Percentiles rank a stretch among this genome's conserved stretches.
Conservation (phyloP, 2,888 invertebrate species). For the Phyllotreta cruciferae region DNA sequence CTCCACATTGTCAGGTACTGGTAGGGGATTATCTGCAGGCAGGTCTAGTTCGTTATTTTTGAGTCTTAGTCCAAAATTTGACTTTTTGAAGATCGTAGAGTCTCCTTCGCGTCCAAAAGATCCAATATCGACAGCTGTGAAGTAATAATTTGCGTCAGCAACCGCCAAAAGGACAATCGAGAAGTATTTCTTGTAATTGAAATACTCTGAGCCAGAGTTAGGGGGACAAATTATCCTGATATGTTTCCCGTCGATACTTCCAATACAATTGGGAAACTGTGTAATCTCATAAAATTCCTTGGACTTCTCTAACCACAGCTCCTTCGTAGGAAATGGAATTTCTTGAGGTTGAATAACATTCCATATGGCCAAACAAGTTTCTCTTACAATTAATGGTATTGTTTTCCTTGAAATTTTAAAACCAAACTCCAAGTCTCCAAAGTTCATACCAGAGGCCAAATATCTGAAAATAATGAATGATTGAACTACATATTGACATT, state of each 20-base stretch:
- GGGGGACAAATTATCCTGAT: not conserved
- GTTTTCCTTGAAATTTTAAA: not conserved
- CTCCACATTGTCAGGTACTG: too few species aligned
- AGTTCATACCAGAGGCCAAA: slow-evolving; percentile 2
- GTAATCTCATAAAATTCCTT: slow-evolving; percentile 18
- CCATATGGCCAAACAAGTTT: slow-evolving; percentile 15
- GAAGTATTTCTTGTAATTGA: not conserved
- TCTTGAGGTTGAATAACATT: slow-evolving; percentile 14
- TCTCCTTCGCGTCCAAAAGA: slow-evolving; percentile 8
- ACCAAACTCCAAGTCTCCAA: not conserved
- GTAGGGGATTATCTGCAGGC: too few species aligned
- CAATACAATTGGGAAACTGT: slow-evolving; percentile 6
- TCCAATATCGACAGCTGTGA: slow-evolving; percentile 9
- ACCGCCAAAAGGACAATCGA: slow-evolving; percentile 2
- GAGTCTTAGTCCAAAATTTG: slow-evolving; percentile 1
- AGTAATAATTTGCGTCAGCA: slow-evolving; percentile 11
- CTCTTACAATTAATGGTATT: slow-evolving; percentile 2
- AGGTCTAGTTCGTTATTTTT: not conserved
- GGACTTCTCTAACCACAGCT: slow-evolving; percentile 15
- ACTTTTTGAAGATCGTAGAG: slow-evolving; percentile 9
- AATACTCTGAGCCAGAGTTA: slow-evolving; percentile 1
- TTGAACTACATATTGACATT: too few species aligned
- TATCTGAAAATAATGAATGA: slow-evolving; percentile 8
- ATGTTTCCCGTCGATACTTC: not conserved
- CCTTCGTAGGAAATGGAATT: slow-evolving; percentile 20